A percentile compares a stretch with the other conserved stretches of the same genome.
These are phyloP conservation scores for Porites australiensis DNA, from an alignment of 64 coral and sea anemone genomes.

Conservation along the genomic window DNA sequence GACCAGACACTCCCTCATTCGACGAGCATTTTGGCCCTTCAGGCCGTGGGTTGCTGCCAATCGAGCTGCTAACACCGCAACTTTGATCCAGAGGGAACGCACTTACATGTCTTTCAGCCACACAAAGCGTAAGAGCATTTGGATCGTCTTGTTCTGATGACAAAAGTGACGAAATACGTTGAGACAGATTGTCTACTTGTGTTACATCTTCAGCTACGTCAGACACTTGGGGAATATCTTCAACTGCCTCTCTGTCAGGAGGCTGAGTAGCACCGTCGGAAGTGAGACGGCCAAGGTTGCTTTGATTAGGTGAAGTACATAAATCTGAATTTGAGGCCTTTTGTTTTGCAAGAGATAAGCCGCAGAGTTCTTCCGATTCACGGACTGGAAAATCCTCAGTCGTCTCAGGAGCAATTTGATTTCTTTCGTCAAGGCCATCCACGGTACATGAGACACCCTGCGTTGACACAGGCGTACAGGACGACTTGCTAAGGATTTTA, in stretches of 20 bases:
- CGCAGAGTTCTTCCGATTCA: not conserved
- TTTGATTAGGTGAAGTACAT: too few relatives aligned
- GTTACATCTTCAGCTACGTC: not conserved
- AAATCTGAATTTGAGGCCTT: not conserved
- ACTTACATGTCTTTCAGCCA: not conserved
- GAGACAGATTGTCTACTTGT: not conserved
- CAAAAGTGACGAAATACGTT: not conserved
- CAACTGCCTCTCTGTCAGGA: too few relatives aligned
- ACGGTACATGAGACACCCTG: not conserved
- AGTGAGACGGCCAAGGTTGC: too few relatives aligned
- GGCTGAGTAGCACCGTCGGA: too few relatives aligned
- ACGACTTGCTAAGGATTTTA: not conserved
- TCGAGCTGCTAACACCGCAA: not conserved
- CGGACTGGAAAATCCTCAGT: not conserved
- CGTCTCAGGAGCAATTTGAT: too few relatives aligned
- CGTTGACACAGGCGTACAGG: not conserved
- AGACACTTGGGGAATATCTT: not conserved
- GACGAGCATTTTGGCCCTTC: not conserved
- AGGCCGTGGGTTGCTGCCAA: not conserved
- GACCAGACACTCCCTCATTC: not conserved
- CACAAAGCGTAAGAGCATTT: not conserved
- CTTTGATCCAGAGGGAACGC: not conserved
- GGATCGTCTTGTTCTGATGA: not conserved
- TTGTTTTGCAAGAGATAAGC: not conserved
- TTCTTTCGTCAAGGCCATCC: not conserved